Percentiles rank a stretch among this genome's conserved stretches.
Evolutionary conservation across 2,797 vertebrate species (phyloP).

Genomic region (Esox masquinongy): DNA sequence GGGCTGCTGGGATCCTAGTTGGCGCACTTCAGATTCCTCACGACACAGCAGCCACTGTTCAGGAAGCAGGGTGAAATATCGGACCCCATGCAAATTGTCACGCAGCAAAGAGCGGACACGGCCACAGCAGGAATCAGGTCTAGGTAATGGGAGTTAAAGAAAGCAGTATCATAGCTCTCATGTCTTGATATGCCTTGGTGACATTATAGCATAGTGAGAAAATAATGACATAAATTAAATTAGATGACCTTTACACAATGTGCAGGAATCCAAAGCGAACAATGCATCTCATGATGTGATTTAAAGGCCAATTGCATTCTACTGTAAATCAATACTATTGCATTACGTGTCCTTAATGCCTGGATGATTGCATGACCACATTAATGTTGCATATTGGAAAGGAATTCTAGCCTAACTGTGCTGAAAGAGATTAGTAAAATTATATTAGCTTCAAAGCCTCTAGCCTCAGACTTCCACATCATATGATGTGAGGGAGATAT

Average conservation of each 20-base stretch:
- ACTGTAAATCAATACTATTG: constrained; percentile 5
- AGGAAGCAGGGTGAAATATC: constrained; percentile 1
- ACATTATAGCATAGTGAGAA: background rate
- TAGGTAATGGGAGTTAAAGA: background rate
- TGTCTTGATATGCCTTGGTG: background rate
- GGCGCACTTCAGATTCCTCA: background rate
- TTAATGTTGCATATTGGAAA: background rate
- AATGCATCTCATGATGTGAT: constrained; percentile 3
- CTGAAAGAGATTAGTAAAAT: constrained; percentile 27
- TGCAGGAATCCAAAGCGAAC: background rate
- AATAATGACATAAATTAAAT: background rate
- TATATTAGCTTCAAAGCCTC: constrained; percentile 18
- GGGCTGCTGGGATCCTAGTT: background rate
- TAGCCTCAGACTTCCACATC: background rate
- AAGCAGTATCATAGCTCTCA: background rate
- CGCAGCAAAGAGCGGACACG: background rate
- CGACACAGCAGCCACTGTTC: constrained; percentile 4
- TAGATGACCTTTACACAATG: background rate
- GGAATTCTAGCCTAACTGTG: constrained; percentile 12
- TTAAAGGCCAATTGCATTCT: constrained; percentile 7
- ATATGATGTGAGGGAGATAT: constrained; percentile 1
- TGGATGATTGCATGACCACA: constrained; percentile 8
- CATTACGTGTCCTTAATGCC: constrained; percentile 6
- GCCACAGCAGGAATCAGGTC: background rate
- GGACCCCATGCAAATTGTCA: background rate